Evolutionary conservation across 2,797 vertebrate genomes (phyloP).

Genomic region (Coreius guichenoti): DNA sequence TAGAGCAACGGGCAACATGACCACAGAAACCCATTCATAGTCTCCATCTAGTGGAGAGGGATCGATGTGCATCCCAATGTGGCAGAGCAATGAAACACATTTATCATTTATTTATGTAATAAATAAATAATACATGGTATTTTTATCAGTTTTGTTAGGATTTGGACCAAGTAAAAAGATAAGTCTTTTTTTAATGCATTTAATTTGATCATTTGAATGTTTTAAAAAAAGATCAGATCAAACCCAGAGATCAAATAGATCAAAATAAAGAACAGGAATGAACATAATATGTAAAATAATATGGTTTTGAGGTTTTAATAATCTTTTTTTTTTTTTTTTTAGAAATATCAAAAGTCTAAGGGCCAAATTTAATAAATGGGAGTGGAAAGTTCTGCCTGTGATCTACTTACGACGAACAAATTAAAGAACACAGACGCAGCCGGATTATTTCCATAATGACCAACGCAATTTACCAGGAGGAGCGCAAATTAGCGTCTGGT

Average conservation of each 20-base stretch:
- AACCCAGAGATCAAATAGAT: too few relatives aligned
- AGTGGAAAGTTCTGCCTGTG: too few relatives aligned
- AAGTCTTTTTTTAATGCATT: not conserved
- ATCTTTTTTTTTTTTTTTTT: not conserved
- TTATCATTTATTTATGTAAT: not conserved
- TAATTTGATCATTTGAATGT: not conserved
- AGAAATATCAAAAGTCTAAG: not conserved
- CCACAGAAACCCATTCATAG: not conserved
- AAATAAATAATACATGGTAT: not conserved
- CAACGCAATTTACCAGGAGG: too few relatives aligned
- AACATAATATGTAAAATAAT: not conserved
- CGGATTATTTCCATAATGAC: too few relatives aligned
- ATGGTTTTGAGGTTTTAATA: not conserved
- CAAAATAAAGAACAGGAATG: not conserved
- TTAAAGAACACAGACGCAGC: too few relatives aligned
- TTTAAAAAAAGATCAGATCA: too few relatives aligned
- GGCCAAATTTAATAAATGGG: too few relatives aligned
- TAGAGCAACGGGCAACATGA: not conserved
- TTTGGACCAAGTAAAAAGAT: not conserved
- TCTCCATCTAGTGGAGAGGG: conserved; percentile 14
- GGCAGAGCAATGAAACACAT: not conserved
- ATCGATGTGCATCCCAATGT: not conserved
- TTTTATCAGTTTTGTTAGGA: not conserved
- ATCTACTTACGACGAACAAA: too few relatives aligned
- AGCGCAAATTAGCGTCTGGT: too few relatives aligned